These are phyloP conservation scores for Cotesia typhae DNA, from an alignment of 1,140 invertebrate species.

Conservation along the genomic window DNA sequence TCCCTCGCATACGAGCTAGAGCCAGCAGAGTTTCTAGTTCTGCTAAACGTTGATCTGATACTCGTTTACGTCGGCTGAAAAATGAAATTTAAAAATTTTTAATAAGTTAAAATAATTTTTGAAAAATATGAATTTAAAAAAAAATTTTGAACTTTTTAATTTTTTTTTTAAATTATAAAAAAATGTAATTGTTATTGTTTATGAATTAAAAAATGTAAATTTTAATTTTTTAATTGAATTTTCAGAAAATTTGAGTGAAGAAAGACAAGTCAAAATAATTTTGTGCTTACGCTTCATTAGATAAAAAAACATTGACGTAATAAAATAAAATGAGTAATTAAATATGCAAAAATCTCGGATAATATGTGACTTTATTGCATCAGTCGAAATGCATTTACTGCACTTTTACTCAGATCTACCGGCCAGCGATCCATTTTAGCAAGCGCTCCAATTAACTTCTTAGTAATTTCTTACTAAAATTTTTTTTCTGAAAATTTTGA, in stretches of 20 bases:
- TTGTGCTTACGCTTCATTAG: background rate
- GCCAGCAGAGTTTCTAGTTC: constrained; percentile 72
- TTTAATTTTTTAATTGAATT: no score
- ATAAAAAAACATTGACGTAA: constrained; percentile 20
- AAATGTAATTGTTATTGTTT: no score
- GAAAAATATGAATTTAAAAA: background rate
- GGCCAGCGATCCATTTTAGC: background rate
- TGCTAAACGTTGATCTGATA: constrained; percentile 74
- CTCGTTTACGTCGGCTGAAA: constrained; percentile 68
- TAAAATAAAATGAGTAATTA: no score
- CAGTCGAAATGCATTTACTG: background rate
- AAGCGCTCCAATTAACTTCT: background rate
- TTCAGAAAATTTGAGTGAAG: no score
- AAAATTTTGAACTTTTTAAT: no score
- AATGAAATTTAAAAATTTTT: constrained; percentile 42
- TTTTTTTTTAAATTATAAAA: no score
- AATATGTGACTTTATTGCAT: constrained; percentile 8
- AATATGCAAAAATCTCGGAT: background rate
- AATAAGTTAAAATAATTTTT: constrained; percentile 33
- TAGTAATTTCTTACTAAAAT: background rate
- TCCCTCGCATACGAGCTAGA: constrained; percentile 66
- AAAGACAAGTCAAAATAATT: no score
- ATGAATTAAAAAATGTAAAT: no score
- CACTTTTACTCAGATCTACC: background rate
- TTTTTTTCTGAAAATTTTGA: no score